Base-by-base conservation (phyloP, 2,797 vertebrate genomes). In the Scarus forsteni region DNA sequence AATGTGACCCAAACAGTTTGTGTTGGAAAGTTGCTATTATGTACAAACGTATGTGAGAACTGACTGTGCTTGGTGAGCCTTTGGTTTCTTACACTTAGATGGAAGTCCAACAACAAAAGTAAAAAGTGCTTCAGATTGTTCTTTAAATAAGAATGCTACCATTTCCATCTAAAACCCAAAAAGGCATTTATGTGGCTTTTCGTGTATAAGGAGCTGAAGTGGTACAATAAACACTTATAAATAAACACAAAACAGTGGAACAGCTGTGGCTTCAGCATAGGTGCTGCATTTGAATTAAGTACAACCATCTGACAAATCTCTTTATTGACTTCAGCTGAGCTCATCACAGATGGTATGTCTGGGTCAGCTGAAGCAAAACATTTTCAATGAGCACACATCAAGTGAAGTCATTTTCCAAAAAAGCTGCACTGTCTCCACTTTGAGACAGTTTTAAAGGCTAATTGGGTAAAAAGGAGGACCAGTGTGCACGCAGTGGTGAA, bases 91-190 rank as follows among this genome's bases (percentile, higher is more conserved):
- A 76, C 12, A 34, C 57, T 57, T 62, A 80, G 36, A 79, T 58
- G n/a, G 42, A 77, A 64, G 19, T 60, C 70, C 18, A 81, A 85
- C 45, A 79, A 83, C 60, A 53, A 66, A 56, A 76, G 12, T 57
- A 74, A 74, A 73, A 92, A 90, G 90, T 93, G 91, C 91, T 90
- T 48, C 58, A 73, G 83, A 91, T 91, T 88, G 85, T 90, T 82
- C 66, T 83, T 73, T 18, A 84, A 65, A 59, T 11, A 78, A 79
- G 5, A 89, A 86, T 74, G 75, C 75, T 85, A 75, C 74, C 8
- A 65, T 65, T 69, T 84, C 54, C 70, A 66, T 60, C 15, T 66
- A 39, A 73, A 73, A 66, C 56, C 60, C 69, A 73, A 27, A 27
- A 27, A 27, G 63, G 58, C 80, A 55, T 73, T 50, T 36, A 66